Conservation (phyloP, 2,113 vertebrate species). For the Leiothrix lutea region DNA sequence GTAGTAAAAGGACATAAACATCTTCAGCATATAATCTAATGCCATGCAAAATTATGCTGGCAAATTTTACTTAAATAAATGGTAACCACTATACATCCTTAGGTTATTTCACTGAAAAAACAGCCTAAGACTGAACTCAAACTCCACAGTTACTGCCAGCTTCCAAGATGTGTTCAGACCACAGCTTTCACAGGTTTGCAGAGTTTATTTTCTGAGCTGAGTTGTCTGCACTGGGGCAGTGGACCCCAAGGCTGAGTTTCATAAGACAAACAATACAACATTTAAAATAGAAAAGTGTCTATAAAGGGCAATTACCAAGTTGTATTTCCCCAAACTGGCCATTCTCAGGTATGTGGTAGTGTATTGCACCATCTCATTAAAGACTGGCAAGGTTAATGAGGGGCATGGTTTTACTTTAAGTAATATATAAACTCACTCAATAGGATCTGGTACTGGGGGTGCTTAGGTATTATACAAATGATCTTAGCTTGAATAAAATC, state of each 20-base stretch:
- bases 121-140: background rate
- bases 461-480: background rate
- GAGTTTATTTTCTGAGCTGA: background rate
- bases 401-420: background rate
- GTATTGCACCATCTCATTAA: background rate
- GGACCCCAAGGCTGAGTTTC: background rate
- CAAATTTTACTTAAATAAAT: background rate
- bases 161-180: background rate
- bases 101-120: background rate
- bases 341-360: background rate
- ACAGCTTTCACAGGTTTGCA: background rate
- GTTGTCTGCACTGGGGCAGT: background rate
- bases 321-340: background rate
- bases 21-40: background rate
- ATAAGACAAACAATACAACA: background rate
- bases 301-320: background rate
- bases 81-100: background rate
- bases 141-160: background rate
- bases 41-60: background rate
- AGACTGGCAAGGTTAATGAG: accelerated
- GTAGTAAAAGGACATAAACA: background rate
- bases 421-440: background rate
- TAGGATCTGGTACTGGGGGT: background rate
- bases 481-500: conserved; percentile 41
- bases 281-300: background rate